Percentiles rank a stretch among this genome's conserved stretches.
phyloP scores from a whole-genome alignment of 2,888 invertebrate genomes.

The Cheilosia scutellata region DNA sequence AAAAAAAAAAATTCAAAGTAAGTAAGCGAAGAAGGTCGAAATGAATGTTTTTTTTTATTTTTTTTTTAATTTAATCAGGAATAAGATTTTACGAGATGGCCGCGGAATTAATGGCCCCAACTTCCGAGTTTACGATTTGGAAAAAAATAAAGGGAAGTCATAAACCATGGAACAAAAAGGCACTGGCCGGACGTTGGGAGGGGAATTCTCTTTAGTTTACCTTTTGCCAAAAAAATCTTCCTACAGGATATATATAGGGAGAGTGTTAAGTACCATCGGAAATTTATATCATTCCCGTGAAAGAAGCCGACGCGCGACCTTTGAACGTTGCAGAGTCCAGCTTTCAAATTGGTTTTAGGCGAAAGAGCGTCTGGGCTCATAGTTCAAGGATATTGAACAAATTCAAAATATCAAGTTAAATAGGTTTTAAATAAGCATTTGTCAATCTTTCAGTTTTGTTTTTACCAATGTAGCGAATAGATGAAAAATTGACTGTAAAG shows the following conservation, averaged over 20 bases:
- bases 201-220: conserved; percentile 26
- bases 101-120: conserved; percentile 71
- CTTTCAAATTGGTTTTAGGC: background rate
- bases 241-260: conserved; percentile 26
- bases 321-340: background rate
- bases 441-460: no score
- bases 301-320: conserved; percentile 15
- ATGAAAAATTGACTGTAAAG: no score
- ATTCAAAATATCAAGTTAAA: no score
- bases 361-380: background rate
- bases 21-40: conserved; percentile 43
- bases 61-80: conserved; percentile 72
- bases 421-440: no score
- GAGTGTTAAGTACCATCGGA: conserved; percentile 41
- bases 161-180: conserved; percentile 41
- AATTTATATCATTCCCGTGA: conserved; percentile 51
- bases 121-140: conserved; percentile 72
- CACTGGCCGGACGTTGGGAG: background rate
- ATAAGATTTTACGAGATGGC: conserved; percentile 73
- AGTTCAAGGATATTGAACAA: no score
- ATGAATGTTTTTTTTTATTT: conserved; percentile 26
- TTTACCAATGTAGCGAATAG: no score
- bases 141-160: conserved; percentile 55
- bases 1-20: conserved; percentile 10
- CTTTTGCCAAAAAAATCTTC: conserved; percentile 26